Base-by-base conservation (phyloP, 1,140 invertebrate species). In the Trichonephila inaurata region DNA sequence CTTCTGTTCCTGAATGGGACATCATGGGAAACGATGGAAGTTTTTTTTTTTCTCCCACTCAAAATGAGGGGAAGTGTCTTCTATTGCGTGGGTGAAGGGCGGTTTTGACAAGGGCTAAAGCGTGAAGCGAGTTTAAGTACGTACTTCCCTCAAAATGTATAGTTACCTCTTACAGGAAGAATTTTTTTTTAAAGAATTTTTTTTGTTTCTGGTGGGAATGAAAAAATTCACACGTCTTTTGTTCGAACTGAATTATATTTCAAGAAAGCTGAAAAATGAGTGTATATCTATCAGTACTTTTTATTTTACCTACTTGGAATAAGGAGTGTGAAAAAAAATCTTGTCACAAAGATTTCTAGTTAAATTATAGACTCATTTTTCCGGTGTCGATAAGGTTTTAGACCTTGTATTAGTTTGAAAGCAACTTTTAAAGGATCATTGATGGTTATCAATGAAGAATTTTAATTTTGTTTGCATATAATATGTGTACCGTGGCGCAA, bases 71-170 rank as follows among this genome's bases (percentile, higher is more conserved):
- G n/a, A 66, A 21, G 5, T 40, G 60, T 62, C 61, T 19, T 21
- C 86, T 44, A 44, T 88, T 64, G 86, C 60, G 86, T 88, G 86
- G 86, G 86, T 66, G 86, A 88, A 61, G 66, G 86, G 66, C 61
- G 44, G 62, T 66, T 51, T 88, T 88, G 61, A 88, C 58, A 60
- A n/a, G n/a, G 44, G 44, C 24, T n/a, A 28, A 33, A 85, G 62
- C 51, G 10, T 16, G 61, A 85, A 77, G 72, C 28, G 72, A 24
- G 62, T 51, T 60, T 44, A 28, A 85, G 82, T 85, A 51, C 21
- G 8, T 21, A 19, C 83, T 85, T 85, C 83, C 51, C 51, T 18
- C 51, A 10, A 7, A 51, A 51, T 40, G 10, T 24, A 21, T 8
- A 69, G 66, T 69, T 12, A 24, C 2, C 40, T 83, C 81, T 40